A percentile compares a stretch with the other conserved stretches of the same genome.
Evolutionary conservation across 2,113 vertebrate species (phyloP).

Genomic region (Halcyon malimbica): DNA sequence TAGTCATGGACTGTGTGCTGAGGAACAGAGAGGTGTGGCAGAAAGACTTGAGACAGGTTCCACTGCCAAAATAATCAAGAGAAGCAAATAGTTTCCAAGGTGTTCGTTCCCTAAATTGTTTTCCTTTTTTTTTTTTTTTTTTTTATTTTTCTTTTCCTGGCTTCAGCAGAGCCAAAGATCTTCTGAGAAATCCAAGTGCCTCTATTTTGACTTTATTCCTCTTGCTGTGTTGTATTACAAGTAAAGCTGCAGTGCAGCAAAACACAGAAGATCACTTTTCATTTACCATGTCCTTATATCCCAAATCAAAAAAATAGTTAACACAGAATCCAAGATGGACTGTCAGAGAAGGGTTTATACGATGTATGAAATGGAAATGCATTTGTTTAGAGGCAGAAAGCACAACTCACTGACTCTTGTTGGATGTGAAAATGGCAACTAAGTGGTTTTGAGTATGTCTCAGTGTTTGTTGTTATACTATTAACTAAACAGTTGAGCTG

Average conservation of each 20-base stretch:
- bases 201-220: slow-evolving; percentile 7
- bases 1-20: background rate
- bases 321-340: background rate
- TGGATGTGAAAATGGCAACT: background rate
- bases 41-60: background rate
- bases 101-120: slow-evolving; percentile 52
- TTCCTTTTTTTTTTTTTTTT: background rate
- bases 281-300: background rate
- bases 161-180: background rate
- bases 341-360: background rate
- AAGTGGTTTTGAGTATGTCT: background rate
- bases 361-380: background rate
- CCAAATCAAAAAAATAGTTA: background rate
- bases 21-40: slow-evolving; percentile 10
- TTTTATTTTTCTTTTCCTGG: background rate
- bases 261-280: background rate
- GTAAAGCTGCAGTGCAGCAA: background rate
- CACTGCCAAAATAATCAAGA: slow-evolving; percentile 48
- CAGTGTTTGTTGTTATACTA: background rate
- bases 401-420: background rate
- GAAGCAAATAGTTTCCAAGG: slow-evolving; percentile 52
- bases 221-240: background rate
- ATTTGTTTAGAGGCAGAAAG: background rate
- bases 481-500: background rate
- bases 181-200: background rate